These are phyloP conservation scores for Leptinotarsa undecemlineata DNA, from an alignment of 1,140 invertebrate genomes.

Conservation along the genomic window DNA sequence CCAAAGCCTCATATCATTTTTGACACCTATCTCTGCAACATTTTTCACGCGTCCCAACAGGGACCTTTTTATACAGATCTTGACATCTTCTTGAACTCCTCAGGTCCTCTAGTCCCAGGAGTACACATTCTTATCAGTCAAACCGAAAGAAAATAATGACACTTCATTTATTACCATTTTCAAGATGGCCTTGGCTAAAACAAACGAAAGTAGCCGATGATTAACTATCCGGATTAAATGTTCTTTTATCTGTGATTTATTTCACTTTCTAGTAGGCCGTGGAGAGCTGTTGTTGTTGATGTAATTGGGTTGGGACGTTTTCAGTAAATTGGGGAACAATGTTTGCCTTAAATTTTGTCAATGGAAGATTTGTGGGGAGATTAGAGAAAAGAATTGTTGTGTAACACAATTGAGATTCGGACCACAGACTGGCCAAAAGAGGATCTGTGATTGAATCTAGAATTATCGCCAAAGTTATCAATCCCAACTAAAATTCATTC, in stretches of 20 bases:
- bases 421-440: too few relatives aligned
- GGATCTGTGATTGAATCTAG: too few relatives aligned
- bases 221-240: slow-evolving; percentile 23
- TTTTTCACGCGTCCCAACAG: slow-evolving; percentile 16
- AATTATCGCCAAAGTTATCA: too few relatives aligned
- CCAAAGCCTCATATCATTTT: slow-evolving; percentile 7
- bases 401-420: too few relatives aligned
- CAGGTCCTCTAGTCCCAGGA: slow-evolving; percentile 14
- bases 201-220: slow-evolving; percentile 25
- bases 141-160: slow-evolving; percentile 21
- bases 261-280: slow-evolving; percentile 21
- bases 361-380: slow-evolving; percentile 20
- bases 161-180: slow-evolving; percentile 28
- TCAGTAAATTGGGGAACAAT: background rate
- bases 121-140: slow-evolving; percentile 18
- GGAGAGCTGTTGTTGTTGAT: slow-evolving; percentile 20
- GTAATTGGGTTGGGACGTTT: slow-evolving; percentile 15
- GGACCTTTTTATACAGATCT: slow-evolving; percentile 14
- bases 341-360: slow-evolving; percentile 23
- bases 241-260: slow-evolving; percentile 29
- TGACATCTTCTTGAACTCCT: slow-evolving; percentile 21
- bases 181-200: slow-evolving; percentile 21
- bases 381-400: background rate
- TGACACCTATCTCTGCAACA: slow-evolving; percentile 18
- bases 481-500: too few relatives aligned